Percentiles rank a stretch among this genome's conserved stretches.
phyloP scores from a whole-genome alignment of 1,140 invertebrate genomes.

The Matsumurasca onukii region DNA sequence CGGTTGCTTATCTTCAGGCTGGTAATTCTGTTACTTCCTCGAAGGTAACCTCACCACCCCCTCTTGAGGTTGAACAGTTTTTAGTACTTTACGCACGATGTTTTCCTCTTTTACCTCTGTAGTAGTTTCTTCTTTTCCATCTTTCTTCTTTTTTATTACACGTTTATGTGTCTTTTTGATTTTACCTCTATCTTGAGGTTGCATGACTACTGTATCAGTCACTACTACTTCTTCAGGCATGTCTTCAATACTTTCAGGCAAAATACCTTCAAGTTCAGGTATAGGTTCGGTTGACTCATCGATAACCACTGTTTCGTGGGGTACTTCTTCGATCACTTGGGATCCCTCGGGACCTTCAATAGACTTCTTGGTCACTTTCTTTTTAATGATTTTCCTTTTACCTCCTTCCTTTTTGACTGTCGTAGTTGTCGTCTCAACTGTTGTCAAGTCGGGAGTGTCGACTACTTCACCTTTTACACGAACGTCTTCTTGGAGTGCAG shows the following conservation, averaged over 20 bases:
- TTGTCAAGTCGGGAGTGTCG: not conserved
- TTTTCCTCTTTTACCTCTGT: not conserved
- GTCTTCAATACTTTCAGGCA: slow-evolving; percentile 34
- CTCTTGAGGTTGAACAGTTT: not conserved
- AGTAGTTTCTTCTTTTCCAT: slow-evolving; percentile 30
- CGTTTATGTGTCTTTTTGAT: slow-evolving; percentile 47
- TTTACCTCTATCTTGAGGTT: slow-evolving; percentile 34
- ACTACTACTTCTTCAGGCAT: slow-evolving; percentile 42
- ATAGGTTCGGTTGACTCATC: slow-evolving; percentile 18
- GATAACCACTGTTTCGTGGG: slow-evolving; percentile 15
- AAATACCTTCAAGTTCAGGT: slow-evolving; percentile 11
- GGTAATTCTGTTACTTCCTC: slow-evolving; percentile 21
- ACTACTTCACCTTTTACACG: slow-evolving; percentile 7
- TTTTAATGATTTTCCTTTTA: slow-evolving; percentile 21
- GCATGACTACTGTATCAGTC: slow-evolving; percentile 41
- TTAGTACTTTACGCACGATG: not conserved
- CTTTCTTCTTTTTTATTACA: slow-evolving; percentile 39
- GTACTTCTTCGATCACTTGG: slow-evolving; percentile 28
- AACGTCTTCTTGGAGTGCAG: slow-evolving; percentile 7
- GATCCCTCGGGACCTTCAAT: slow-evolving; percentile 40
- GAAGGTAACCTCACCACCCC: not conserved
- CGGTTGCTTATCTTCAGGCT: slow-evolving; percentile 10
- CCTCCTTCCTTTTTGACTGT: slow-evolving; percentile 27
- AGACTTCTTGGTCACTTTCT: slow-evolving; percentile 39
- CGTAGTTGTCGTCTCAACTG: slow-evolving; percentile 43